phyloP scores from a whole-genome alignment of 1,140 invertebrate species.

The Drosophila lowei region DNA sequence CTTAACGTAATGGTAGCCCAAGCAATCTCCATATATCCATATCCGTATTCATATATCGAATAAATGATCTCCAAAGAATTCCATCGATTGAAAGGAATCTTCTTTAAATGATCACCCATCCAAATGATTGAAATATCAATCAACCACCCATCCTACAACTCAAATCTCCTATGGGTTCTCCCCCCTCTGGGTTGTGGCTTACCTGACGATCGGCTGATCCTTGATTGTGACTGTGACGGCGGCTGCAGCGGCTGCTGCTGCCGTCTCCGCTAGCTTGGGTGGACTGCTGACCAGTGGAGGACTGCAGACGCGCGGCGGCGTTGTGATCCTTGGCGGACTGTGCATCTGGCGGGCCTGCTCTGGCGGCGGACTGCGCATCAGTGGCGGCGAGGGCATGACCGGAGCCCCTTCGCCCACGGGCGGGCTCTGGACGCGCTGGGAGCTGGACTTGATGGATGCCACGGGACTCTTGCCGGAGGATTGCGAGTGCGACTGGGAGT shows the following conservation, averaged over 20 bases:
- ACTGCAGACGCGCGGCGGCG: constrained; percentile 75
- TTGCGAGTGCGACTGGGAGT: constrained; percentile 12
- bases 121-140: too few relatives aligned
- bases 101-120: too few relatives aligned
- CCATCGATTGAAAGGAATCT: too few relatives aligned
- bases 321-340: constrained; percentile 76
- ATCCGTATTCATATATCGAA: too few relatives aligned
- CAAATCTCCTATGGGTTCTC: too few relatives aligned
- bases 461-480: constrained; percentile 37
- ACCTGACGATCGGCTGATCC: constrained; percentile 32
- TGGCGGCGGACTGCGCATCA: constrained; percentile 68
- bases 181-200: constrained; percentile 10
- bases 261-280: constrained; percentile 65
- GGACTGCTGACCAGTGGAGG: constrained; percentile 77
- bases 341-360: constrained; percentile 70
- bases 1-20: too few relatives aligned
- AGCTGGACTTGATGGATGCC: constrained; percentile 62
- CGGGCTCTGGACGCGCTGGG: constrained; percentile 69
- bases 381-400: constrained; percentile 75
- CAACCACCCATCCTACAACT: too few relatives aligned
- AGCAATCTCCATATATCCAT: too few relatives aligned
- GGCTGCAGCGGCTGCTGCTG: constrained; percentile 46
- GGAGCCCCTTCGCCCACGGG: constrained; percentile 69
- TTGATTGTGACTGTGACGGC: constrained; percentile 29
- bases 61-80: too few relatives aligned